Conservation (phyloP, 2,888 invertebrate species). For the Scelioninae gen. 2 region DNA sequence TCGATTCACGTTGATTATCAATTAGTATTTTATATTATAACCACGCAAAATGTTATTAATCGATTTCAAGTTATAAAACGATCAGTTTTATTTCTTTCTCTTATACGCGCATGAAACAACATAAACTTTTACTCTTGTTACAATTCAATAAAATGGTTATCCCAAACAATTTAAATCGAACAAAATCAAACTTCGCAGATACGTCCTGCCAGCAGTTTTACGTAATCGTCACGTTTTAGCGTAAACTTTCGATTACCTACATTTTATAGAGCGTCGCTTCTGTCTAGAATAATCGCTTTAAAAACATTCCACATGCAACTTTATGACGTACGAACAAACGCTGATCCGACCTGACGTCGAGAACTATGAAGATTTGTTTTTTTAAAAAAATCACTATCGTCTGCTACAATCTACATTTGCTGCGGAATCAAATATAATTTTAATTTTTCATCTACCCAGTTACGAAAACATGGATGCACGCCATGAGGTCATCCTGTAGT, state of each 20-base stretch:
- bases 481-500: not conserved
- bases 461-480: too few species aligned
- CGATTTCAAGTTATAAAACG: not conserved
- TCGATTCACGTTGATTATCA: too few species aligned
- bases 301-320: constrained; percentile 4
- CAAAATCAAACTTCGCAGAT: constrained; percentile 9
- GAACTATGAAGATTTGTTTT: not conserved
- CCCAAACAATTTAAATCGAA: not conserved
- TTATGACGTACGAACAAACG: constrained; percentile 31
- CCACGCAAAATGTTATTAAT: not conserved
- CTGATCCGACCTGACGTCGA: constrained; percentile 6
- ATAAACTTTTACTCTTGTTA: not conserved
- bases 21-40: too few species aligned
- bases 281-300: constrained; percentile 21
- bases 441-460: constrained; percentile 8
- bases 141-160: constrained; percentile 27
- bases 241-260: constrained; percentile 39
- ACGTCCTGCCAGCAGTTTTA: not conserved
- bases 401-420: not conserved
- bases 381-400: not conserved
- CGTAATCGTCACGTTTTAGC: constrained; percentile 15
- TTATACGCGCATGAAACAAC: not conserved
- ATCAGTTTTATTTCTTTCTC: not conserved
- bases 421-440: not conserved
- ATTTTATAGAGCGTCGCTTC: constrained; percentile 17